Conservation (phyloP, 2,888 invertebrate genomes). For the Drosophila trichaetosa region DNA sequence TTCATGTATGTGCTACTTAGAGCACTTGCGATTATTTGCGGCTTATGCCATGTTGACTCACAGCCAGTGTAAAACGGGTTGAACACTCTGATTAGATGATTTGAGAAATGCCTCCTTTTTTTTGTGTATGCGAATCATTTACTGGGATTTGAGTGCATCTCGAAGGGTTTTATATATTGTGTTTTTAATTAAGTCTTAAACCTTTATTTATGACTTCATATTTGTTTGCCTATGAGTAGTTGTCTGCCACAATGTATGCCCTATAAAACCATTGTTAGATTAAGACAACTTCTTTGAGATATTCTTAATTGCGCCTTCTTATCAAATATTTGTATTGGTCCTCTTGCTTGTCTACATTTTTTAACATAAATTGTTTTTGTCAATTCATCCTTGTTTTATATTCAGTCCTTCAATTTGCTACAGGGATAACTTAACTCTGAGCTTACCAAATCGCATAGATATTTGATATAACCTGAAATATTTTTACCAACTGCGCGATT, state of each 20-base stretch:
- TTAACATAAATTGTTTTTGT: no score
- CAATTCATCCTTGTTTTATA: not conserved
- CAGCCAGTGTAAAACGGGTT: conserved; percentile 32
- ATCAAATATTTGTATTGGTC: not conserved
- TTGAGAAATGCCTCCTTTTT: not conserved
- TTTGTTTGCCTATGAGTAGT: not conserved
- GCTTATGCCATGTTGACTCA: conserved; percentile 63
- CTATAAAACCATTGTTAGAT: no score
- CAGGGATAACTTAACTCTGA: not conserved
- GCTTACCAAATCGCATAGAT: not conserved
- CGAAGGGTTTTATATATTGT: not conserved
- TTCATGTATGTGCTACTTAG: conserved; percentile 50
- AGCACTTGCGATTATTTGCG: conserved; percentile 72
- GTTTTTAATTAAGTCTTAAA: conserved; percentile 1
- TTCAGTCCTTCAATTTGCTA: not conserved
- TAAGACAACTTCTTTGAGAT: not conserved
- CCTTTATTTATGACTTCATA: not conserved
- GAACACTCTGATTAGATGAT: conserved; percentile 7
- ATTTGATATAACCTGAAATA: not conserved
- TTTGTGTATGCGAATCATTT: not conserved
- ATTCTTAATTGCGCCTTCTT: not conserved
- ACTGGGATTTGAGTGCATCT: not conserved
- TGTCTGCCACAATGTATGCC: not conserved
- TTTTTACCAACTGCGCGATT: not conserved
- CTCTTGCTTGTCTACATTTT: not conserved